Conservation (phyloP, 2,888 invertebrate species). For the Mechanitis messenoides region DNA sequence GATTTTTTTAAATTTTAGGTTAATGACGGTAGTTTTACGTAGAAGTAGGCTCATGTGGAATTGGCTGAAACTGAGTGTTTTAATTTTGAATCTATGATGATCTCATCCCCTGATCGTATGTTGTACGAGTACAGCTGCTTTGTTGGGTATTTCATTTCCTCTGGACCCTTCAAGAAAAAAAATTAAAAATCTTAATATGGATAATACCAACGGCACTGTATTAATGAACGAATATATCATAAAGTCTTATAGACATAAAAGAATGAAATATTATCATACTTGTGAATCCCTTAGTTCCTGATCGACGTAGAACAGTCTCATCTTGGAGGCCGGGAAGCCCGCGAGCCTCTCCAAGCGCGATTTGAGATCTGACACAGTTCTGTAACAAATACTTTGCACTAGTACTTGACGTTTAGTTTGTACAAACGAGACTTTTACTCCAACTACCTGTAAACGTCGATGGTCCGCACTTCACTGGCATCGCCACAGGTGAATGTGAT, state of each 20-base stretch:
- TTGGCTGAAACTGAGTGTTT: conserved; percentile 70
- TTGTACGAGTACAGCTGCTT: conserved; percentile 95
- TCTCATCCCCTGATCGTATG: conserved; percentile 92
- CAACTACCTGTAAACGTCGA: conserved; percentile 81
- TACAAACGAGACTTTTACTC: no score
- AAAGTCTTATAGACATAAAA: no score
- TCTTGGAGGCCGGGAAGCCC: conserved; percentile 88
- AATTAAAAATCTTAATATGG: background rate
- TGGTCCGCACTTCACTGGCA: conserved; percentile 82
- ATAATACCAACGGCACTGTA: background rate
- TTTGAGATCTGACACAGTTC: conserved; percentile 89
- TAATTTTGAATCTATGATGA: conserved; percentile 89
- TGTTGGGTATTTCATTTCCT: conserved; percentile 92
- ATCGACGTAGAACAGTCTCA: conserved; percentile 93
- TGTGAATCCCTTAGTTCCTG: conserved; percentile 82
- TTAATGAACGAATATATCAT: no score
- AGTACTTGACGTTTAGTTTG: no score
- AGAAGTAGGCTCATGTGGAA: conserved; percentile 37
- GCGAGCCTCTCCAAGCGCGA: conserved; percentile 86
- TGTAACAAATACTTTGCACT: conserved; percentile 42
- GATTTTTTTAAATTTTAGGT: background rate
- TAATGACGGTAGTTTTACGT: conserved; percentile 32
- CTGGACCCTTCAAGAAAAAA: conserved; percentile 79
- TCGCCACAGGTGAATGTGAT: conserved; percentile 89
- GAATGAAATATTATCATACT: conserved; percentile 38